Conservation (phyloP, 2,113 vertebrate genomes). For the Lutjanus erythropterus region DNA sequence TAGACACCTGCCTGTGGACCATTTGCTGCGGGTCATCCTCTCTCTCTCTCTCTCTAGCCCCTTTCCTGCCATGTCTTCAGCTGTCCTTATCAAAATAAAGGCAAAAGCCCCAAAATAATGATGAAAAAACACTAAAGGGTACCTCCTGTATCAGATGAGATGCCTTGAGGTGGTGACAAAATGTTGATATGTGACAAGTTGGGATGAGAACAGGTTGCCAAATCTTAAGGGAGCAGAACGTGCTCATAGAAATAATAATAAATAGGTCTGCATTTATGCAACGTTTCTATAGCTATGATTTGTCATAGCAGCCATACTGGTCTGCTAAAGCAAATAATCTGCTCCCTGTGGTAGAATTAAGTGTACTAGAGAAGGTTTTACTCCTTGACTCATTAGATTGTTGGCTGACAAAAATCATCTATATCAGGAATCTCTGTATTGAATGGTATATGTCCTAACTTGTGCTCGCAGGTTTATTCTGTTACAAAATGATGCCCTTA, state of each 20-base stretch:
- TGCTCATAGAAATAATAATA: neutral
- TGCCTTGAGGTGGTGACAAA: no score
- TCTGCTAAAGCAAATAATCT: neutral
- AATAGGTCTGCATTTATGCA: neutral
- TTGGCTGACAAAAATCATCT: neutral
- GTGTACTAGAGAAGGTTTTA: neutral
- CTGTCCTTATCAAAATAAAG: no score
- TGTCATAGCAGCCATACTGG: neutral
- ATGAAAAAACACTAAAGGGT: no score
- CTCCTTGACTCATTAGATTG: neutral
- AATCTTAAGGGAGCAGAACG: neutral
- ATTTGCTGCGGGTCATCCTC: no score
- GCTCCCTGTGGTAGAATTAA: neutral
- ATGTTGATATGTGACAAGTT: no score
- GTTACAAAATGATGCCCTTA: neutral
- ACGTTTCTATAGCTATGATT: neutral
- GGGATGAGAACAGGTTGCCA: no score
- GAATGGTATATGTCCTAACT: neutral
- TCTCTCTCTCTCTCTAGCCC: no score
- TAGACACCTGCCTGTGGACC: no score
- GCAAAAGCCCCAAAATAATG: no score
- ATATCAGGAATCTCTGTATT: neutral
- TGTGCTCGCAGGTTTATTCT: neutral
- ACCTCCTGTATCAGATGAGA: no score
- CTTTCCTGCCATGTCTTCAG: no score